Conservation (phyloP, 2,797 vertebrate species). For the Aldrovandia affinis region DNA sequence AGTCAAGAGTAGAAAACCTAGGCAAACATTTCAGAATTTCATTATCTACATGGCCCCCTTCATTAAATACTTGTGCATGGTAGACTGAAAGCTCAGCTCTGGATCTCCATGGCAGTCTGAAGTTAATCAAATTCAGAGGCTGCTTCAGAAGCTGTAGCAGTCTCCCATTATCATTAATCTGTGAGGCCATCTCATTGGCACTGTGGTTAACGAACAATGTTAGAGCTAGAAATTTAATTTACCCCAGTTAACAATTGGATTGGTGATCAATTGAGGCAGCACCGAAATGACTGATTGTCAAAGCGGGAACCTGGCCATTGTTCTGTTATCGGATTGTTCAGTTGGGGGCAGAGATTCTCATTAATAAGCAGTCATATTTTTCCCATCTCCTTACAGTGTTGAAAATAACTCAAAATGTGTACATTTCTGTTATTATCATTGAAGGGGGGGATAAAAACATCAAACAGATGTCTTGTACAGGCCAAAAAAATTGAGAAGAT, state of each 20-base stretch:
- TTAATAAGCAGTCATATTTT: slow-evolving; percentile 63
- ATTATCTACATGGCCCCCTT: slow-evolving; percentile 69
- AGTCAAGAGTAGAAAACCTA: slow-evolving; percentile 63
- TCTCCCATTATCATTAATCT: slow-evolving; percentile 82
- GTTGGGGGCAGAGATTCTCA: slow-evolving; percentile 72
- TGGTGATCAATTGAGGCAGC: slow-evolving; percentile 77
- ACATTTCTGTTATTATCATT: slow-evolving; percentile 40
- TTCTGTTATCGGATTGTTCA: slow-evolving; percentile 73
- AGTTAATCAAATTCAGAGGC: slow-evolving; percentile 80
- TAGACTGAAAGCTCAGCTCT: slow-evolving; percentile 70
- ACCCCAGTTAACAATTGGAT: slow-evolving; percentile 79
- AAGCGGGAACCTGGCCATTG: slow-evolving; percentile 59
- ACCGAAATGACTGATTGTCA: slow-evolving; percentile 74
- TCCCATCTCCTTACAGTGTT: slow-evolving; percentile 20
- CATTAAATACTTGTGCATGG: slow-evolving; percentile 79
- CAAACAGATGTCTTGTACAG: slow-evolving; percentile 44
- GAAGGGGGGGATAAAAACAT: slow-evolving; percentile 8
- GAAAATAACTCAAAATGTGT: slow-evolving; percentile 42
- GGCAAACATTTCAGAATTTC: slow-evolving; percentile 79
- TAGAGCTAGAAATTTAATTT: slow-evolving; percentile 81
- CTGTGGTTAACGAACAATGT: slow-evolving; percentile 82
- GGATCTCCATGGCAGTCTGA: slow-evolving; percentile 72
- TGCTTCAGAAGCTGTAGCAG: slow-evolving; percentile 75
- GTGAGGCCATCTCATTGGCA: slow-evolving; percentile 79
- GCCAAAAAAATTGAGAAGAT: slow-evolving; percentile 40